Percentiles rank a stretch among this genome's conserved stretches.
phyloP scores from a whole-genome alignment of 2,888 invertebrate genomes.

The Netelia melanura region DNA sequence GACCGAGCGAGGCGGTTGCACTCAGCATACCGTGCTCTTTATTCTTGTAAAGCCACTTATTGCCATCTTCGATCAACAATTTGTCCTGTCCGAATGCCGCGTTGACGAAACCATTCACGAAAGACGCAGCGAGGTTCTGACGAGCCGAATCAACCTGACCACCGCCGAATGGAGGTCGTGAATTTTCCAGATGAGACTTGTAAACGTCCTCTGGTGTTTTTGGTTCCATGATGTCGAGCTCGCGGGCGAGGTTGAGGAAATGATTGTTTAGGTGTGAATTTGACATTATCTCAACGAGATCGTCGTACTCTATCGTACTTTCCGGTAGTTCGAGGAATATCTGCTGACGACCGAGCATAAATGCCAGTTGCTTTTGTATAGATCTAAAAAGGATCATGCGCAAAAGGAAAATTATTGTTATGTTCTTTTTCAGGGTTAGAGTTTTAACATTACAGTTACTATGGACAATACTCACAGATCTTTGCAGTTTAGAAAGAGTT shows the following conservation, averaged over 20 bases:
- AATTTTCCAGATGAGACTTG: conserved; percentile 98
- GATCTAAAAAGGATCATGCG: conserved; percentile 86
- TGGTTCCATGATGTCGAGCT: conserved; percentile 99
- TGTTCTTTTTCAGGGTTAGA: background rate
- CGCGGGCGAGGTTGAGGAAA: conserved; percentile 96
- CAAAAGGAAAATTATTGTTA: background rate
- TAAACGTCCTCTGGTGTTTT: conserved; percentile 99
- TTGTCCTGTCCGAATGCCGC: conserved; percentile 99
- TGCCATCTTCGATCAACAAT: conserved; percentile 94
- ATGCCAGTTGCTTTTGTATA: conserved; percentile 96
- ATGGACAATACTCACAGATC: conserved; percentile 89
- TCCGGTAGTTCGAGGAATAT: conserved; percentile 92
- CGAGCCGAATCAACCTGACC: conserved; percentile 96
- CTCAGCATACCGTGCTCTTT: conserved; percentile 99
- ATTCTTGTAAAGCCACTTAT: conserved; percentile 95
- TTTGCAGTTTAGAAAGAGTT: conserved; percentile 93
- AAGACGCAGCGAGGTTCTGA: conserved; percentile 98
- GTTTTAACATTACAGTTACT: too few relatives aligned
- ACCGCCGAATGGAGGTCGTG: conserved; percentile 90
- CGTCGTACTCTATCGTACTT: conserved; percentile 89
- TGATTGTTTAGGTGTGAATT: conserved; percentile 97
- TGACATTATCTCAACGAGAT: conserved; percentile 95
- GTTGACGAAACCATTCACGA: conserved; percentile 99
- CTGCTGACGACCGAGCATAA: conserved; percentile 98
- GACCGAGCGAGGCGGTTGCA: conserved; percentile 97